Evolutionary conservation across 92 coral and sea anemone species (phyloP).

Genomic region (Umimayanthus chanpuru): DNA sequence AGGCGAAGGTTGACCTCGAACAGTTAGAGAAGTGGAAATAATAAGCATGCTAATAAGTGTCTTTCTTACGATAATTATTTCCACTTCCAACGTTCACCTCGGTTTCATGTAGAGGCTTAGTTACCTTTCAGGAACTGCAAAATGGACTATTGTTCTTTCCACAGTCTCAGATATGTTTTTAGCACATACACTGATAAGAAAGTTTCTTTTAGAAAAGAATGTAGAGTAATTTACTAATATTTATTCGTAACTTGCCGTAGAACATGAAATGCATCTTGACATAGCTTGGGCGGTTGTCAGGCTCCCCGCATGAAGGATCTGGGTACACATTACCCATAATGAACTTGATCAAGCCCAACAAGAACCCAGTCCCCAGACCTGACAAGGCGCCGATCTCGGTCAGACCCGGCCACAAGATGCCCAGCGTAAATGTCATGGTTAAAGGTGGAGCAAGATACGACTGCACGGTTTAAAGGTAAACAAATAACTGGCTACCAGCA

Average conservation of each 20-base stretch:
- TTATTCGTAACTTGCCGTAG: conserved; percentile 46
- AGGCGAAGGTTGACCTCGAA: too few relatives aligned
- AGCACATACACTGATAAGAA: too few relatives aligned
- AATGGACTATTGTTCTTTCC: too few relatives aligned
- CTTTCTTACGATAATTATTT: too few relatives aligned
- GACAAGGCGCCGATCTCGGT: conserved; percentile 51
- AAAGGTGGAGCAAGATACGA: conserved; percentile 66
- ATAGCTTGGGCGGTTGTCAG: conserved; percentile 56
- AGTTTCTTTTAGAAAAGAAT: too few relatives aligned
- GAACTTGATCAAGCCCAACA: conserved; percentile 59
- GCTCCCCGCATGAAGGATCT: conserved; percentile 63
- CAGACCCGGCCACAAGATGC: conserved; percentile 65
- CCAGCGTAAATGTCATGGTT: conserved; percentile 51
- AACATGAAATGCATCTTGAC: conserved; percentile 68
- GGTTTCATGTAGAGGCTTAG: too few relatives aligned
- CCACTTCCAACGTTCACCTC: too few relatives aligned
- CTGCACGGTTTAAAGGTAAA: conserved; percentile 65
- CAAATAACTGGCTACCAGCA: conserved; percentile 59
- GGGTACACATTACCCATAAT: conserved; percentile 51
- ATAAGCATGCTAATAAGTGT: too few relatives aligned
- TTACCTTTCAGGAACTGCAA: too few relatives aligned
- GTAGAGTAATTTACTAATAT: too few relatives aligned
- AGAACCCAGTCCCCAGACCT: conserved; percentile 50
- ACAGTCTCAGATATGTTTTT: too few relatives aligned
- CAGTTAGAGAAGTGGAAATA: too few relatives aligned